Conservation (phyloP, 2,888 invertebrate genomes). For the Argynnis bischoffii region DNA sequence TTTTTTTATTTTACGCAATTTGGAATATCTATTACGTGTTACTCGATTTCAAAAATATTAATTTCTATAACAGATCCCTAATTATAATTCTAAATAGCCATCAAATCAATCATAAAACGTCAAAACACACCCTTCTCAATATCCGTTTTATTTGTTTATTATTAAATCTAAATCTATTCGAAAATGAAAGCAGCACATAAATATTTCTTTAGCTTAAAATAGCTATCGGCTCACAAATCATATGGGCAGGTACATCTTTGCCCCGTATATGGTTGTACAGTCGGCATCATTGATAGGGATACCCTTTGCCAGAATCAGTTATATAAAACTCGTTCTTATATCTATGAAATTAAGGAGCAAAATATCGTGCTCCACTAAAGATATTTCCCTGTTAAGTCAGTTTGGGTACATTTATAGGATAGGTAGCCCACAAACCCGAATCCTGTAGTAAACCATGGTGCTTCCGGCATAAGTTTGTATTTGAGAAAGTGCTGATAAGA, state of each 20-base stretch:
- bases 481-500: conserved; percentile 45
- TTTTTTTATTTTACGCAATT: too few species aligned
- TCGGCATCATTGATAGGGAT: conserved; percentile 29
- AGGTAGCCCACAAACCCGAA: conserved; percentile 65
- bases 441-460: conserved; percentile 53
- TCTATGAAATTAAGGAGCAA: conserved; percentile 10
- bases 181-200: conserved; percentile 71
- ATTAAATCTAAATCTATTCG: conserved; percentile 58
- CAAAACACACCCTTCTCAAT: conserved; percentile 64
- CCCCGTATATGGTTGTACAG: conserved; percentile 41
- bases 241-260: conserved; percentile 59
- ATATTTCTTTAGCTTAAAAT: conserved; percentile 73
- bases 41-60: background rate
- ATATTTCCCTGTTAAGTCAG: conserved; percentile 31
- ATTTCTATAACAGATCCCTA: background rate
- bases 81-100: conserved; percentile 52
- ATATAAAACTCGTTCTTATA: background rate
- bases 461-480: conserved; percentile 52
- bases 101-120: conserved; percentile 65
- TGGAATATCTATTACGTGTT: too few species aligned
- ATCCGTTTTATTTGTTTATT: conserved; percentile 70
- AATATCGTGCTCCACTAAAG: conserved; percentile 21
- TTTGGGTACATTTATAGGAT: conserved; percentile 47
- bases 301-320: conserved; percentile 23
- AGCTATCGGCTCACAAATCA: conserved; percentile 74